Evolutionary conservation across 2,888 invertebrate genomes (phyloP).

Genomic region (Meteorus colon): DNA sequence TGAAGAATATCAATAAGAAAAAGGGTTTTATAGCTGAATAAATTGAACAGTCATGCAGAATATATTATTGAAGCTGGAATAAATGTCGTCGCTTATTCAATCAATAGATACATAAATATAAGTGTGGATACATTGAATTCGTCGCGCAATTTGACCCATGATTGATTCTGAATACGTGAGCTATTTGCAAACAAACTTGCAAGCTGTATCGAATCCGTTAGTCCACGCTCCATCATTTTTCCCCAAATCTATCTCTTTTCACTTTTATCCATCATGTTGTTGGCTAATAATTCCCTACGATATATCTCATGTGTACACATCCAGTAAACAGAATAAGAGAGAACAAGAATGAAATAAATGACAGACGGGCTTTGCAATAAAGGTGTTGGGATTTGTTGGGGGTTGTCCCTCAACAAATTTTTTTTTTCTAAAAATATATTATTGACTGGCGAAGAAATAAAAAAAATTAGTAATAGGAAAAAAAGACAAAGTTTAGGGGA

Average conservation of each 20-base stretch:
- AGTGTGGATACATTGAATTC: constrained; percentile 54
- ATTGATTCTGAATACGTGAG: constrained; percentile 64
- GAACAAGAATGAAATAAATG: not conserved
- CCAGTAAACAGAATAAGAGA: constrained; percentile 36
- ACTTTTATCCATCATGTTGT: constrained; percentile 19
- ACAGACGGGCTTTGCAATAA: constrained; percentile 51
- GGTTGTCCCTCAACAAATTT: constrained; percentile 8
- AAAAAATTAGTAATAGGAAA: constrained; percentile 26
- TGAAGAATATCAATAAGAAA: not conserved
- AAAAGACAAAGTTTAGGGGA: constrained; percentile 11
- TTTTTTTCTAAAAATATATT: constrained; percentile 24
- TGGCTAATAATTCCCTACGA: constrained; percentile 65
- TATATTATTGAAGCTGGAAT: not conserved
- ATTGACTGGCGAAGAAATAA: constrained; percentile 16
- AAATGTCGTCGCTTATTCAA: not conserved
- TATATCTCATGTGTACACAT: constrained; percentile 67
- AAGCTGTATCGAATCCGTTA: constrained; percentile 73
- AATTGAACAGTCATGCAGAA: not conserved
- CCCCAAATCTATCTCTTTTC: constrained; percentile 66
- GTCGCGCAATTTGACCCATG: constrained; percentile 60
- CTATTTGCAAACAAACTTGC: constrained; percentile 72
- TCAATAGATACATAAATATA: not conserved
- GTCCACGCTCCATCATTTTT: constrained; percentile 66
- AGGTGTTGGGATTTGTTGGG: constrained; percentile 64
- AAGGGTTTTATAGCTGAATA: constrained; percentile 18